These are phyloP conservation scores for Cydia fagiglandana DNA, from an alignment of 1,140 invertebrate species.

Conservation along the genomic window DNA sequence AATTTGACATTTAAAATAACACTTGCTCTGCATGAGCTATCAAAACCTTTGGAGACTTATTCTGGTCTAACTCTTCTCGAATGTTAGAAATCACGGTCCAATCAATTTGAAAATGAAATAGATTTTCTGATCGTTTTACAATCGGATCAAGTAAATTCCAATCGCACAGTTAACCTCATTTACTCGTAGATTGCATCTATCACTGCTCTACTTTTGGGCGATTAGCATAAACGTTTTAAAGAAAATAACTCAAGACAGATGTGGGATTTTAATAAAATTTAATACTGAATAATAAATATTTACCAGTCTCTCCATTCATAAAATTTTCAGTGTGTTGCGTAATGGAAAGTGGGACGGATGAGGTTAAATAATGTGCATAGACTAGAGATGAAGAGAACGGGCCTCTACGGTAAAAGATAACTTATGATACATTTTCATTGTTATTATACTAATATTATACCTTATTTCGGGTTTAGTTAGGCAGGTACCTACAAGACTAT, in stretches of 20 bases:
- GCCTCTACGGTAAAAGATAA: neutral
- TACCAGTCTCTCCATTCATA: conserved; percentile 47
- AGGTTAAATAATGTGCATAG: conserved; percentile 39
- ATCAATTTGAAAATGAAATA: neutral
- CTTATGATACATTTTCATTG: too few relatives aligned
- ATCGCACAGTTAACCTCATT: conserved; percentile 25
- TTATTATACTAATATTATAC: too few relatives aligned
- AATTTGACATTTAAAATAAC: too few relatives aligned
- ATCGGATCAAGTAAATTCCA: conserved; percentile 24
- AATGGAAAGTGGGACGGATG: conserved; percentile 44
- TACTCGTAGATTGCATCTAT: conserved; percentile 25
- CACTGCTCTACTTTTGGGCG: conserved; percentile 27
- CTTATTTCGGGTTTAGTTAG: too few relatives aligned
- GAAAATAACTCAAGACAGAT: conserved; percentile 44
- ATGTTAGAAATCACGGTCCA: neutral
- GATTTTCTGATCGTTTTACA: neutral
- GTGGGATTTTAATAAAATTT: conserved; percentile 50
- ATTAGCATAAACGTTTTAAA: conserved; percentile 32
- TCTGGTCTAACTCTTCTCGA: too few relatives aligned
- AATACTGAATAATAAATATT: conserved; percentile 46
- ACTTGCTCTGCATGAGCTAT: too few relatives aligned
- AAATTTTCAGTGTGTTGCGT: conserved; percentile 45
- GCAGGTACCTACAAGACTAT: too few relatives aligned
- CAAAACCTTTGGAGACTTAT: too few relatives aligned
- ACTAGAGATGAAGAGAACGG: conserved; percentile 8